Evolutionary conservation across 2,888 invertebrate genomes (phyloP), one percentile per base, ranked within the genome.

Genomic region (Hylaea fasciaria): DNA sequence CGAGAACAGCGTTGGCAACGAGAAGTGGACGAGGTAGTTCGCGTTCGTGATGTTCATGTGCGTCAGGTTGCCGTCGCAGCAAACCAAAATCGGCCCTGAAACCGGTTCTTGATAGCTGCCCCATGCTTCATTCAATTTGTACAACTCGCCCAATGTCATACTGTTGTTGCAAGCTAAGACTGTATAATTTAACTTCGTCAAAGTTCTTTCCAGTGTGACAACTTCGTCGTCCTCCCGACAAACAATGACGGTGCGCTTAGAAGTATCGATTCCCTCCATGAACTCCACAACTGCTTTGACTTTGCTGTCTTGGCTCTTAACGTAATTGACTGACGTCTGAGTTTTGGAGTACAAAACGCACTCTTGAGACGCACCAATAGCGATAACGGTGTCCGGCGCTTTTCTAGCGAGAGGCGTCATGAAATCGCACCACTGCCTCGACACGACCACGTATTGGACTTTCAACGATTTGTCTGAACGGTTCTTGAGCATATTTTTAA

Each of bases 331-430:
- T 0, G 83, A 74, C 13, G 86, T 88, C n/a, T 75, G 87, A 61
- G 66, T 93, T 85, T 79, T 93, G 69, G 94, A 95, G 83, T 95
- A 97, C 12, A 96, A 85, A 0, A 96, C 94, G 47, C 96, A 96
- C 85, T 97, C 97, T 68, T 96, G 92, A 69, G 94, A 94, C 17
- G 96, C 95, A 0, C 95, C 94, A 56, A 97, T 95, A 57, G 95
- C 94, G 4, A 96, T 84, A 0, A 95, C 87, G 0, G 96, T 94
- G 72, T 94, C 92, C 0, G 92, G 87, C 13, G 95, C 91, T 45
- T 86, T 89, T 41, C 86, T 88, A 0, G 93, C 88, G 28, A 96
- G 87, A 0, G 90, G 83, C 47, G 93, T 89, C 71, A 96, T 84
- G 11, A 90, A 81, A 13, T 86, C 76, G 35, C 94, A 94, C 96